These are phyloP conservation scores for Pseudolaguvia tuberculata DNA, from an alignment of 2,113 vertebrate genomes.

Conservation along the genomic window DNA sequence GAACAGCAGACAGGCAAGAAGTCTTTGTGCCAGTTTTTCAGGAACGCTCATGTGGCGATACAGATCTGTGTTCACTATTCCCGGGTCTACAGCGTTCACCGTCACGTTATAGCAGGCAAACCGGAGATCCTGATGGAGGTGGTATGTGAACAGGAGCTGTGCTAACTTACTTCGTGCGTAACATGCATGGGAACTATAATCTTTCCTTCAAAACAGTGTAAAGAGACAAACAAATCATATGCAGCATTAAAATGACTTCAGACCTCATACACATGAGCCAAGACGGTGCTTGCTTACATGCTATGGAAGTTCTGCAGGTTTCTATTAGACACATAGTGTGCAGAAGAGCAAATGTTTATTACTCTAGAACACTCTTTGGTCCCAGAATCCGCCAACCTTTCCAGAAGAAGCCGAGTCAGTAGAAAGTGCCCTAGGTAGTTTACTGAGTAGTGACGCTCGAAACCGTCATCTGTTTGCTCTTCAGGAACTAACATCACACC, in stretches of 20 bases:
- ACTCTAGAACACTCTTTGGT: constrained; percentile 64
- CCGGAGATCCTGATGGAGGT: constrained; percentile 74
- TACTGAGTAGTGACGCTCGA: constrained; percentile 81
- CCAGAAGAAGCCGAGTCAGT: constrained; percentile 82
- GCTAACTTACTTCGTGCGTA: too few relatives aligned
- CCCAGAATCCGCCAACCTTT: constrained; percentile 72
- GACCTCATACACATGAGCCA: neutral
- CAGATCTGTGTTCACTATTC: constrained; percentile 82
- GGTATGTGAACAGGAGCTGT: constrained; percentile 80
- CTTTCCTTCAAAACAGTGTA: constrained; percentile 56
- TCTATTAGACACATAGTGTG: constrained; percentile 74
- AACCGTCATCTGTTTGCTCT: too few relatives aligned
- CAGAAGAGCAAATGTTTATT: constrained; percentile 80
- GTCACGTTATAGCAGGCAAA: constrained; percentile 69
- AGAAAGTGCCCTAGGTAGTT: constrained; percentile 91
- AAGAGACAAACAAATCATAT: neutral
- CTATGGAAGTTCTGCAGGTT: constrained; percentile 73
- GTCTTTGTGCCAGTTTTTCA: constrained; percentile 58
- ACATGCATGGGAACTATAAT: constrained; percentile 79
- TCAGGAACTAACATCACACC: too few relatives aligned
- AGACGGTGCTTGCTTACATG: constrained; percentile 62
- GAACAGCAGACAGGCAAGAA: constrained; percentile 69
- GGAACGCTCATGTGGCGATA: constrained; percentile 74
- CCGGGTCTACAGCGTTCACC: constrained; percentile 82
- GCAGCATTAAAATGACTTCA: neutral